Base-by-base conservation (phyloP, 2,113 vertebrate species). In the Pontoporia blainvillei region DNA sequence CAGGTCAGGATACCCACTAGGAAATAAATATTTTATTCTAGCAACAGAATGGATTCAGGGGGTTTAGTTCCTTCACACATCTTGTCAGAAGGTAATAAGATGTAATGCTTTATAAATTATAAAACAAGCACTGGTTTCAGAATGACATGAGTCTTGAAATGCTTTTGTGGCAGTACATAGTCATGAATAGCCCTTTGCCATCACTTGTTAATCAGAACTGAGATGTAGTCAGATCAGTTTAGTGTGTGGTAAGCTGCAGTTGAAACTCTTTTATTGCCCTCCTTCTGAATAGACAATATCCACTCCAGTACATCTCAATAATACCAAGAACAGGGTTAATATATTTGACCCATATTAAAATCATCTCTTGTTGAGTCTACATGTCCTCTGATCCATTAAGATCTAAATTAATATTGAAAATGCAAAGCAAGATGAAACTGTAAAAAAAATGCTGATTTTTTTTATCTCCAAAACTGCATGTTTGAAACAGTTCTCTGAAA, bases 81-180 rank as follows among this genome's bases (percentile, higher is more conserved):
- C 44, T 93, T 97, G 62, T 96, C 29, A 97, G 79, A 62, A 94
- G 97, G 98, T 96, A 98, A 97, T 96, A 83, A 97, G 31, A 96
- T 88, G 1, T 12, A 97, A 93, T 88, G 29, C 21, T 64, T 94
- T 23, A 97, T 98, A 97, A 98, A 98, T 98, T 97, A 96, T 94
- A 97, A 97, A 98, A 89, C 3, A 96, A 95, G 21, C 4, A 71
- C 10, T 31, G 25, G 12, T 94, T 98, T 96, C 89, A 83, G 81
- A 96, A 73, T 7, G 1, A 90, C 0, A 1, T 46, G 17, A 92
- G 54, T 90, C 98, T 88, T 96, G 36, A 94, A 98, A 97, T 83
- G 14, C 39, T 83, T 93, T 75, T 57, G 46, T 5, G 18, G 21
- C 12, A 93, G 39, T 66, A 96, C 75, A 25, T 25, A 84, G n/a